Base-by-base conservation (phyloP, 2,888 invertebrate genomes). In the Lissocephala sabroskyi region DNA sequence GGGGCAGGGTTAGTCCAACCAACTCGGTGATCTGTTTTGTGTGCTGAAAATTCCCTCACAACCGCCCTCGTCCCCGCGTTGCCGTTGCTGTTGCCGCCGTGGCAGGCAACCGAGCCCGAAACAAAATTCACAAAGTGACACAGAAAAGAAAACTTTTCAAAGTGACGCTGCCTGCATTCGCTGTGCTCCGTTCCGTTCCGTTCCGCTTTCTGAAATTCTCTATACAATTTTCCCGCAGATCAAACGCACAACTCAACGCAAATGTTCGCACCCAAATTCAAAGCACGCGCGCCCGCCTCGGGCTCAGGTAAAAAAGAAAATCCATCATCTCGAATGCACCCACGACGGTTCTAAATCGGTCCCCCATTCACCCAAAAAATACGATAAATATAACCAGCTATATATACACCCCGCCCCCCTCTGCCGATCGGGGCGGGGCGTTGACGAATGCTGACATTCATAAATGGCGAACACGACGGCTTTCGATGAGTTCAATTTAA, bases 181-280 rank as follows among this genome's bases (percentile, higher is more conserved):
- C n/a, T n/a, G n/a, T n/a, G n/a, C n/a, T n/a, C n/a, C n/a, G n/a
- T 7, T 26, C 7, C 23, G 7, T 23, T 23, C 23, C 7, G 4
- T 23, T 23, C 23, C 23, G 3, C 23, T 23, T 3, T 7, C 23
- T n/a, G n/a, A n/a, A n/a, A n/a, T n/a, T n/a, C n/a, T n/a, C n/a
- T n/a, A n/a, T n/a, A n/a, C n/a, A n/a, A n/a, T 16, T 47, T 51
- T 32, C 55, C 71, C 58, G 62, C 71, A 70, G 75, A 70, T 33
- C 47, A 65, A 49, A 60, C 62, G 60, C 75, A 62, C 43, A 59
- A 53, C 40, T 30, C 2, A 17, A 45, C 88, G 84, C 87, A 88
- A 86, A 91, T 90, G 90, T 89, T 91, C 82, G 88, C 89, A 68
- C 93, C 93, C 68, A 92, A 90, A 83, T 94, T 93, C 87, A 93